Evolutionary conservation across 2,113 vertebrate genomes (phyloP).

Genomic region (Nibea coibor): DNA sequence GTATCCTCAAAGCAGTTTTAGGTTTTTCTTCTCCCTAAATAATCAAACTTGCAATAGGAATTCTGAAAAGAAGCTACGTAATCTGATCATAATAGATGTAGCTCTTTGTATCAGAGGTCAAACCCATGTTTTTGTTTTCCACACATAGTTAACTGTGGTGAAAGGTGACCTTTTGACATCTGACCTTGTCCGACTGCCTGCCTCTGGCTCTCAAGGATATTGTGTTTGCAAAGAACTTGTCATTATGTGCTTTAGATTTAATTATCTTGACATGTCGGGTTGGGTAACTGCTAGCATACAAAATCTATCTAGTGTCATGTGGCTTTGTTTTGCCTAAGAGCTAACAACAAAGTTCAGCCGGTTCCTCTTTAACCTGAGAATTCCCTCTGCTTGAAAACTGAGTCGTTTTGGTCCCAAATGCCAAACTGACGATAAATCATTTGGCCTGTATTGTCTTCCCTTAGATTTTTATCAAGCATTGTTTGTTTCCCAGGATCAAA

Average conservation of each 20-base stretch:
- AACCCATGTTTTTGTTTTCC: slow-evolving; percentile 29
- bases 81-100: neutral
- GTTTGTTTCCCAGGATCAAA: slow-evolving; percentile 44
- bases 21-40: neutral
- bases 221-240: slow-evolving; percentile 49
- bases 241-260: slow-evolving; percentile 46
- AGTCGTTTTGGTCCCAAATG: slow-evolving; percentile 10
- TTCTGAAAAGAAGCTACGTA: neutral
- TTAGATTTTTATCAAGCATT: slow-evolving; percentile 43
- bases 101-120: slow-evolving; percentile 26
- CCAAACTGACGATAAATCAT: slow-evolving; percentile 14
- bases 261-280: slow-evolving; percentile 45
- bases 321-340: slow-evolving; percentile 23
- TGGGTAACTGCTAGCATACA: slow-evolving; percentile 8
- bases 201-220: slow-evolving; percentile 23
- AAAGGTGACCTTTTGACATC: slow-evolving; percentile 47
- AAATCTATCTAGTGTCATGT: slow-evolving; percentile 28
- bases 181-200: slow-evolving; percentile 34
- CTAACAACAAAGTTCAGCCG: slow-evolving; percentile 25
- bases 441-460: neutral
- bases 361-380: slow-evolving; percentile 23
- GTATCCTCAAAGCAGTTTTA: slow-evolving; percentile 8
- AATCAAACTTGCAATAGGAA: neutral
- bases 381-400: slow-evolving; percentile 17
- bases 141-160: slow-evolving; percentile 28